Evolutionary conservation across 1,140 invertebrate genomes (phyloP), one percentile per base, ranked within the genome.

Genomic region (Hyphantria cunea): DNA sequence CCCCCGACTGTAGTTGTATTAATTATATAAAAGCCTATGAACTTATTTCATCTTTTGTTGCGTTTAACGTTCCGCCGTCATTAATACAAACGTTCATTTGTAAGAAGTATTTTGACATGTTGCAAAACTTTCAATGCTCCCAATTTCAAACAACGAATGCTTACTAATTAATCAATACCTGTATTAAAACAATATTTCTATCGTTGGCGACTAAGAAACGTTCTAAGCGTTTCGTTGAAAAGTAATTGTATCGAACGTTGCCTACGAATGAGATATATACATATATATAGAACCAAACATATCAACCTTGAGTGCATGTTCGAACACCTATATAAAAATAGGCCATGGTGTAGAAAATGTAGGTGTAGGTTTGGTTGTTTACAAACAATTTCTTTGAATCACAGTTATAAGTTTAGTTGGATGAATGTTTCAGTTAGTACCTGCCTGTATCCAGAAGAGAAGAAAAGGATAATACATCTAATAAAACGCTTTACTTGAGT

Each of bases 301-400:
- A n/a, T n/a, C n/a, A n/a, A n/a, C 82, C 84, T 86, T 86, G 78
- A 61, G 69, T 71, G 62, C 81, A 84, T 70, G 65, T n/a, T n/a
- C 76, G 61, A 52, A 59, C 66, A 70, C 82, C 83, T 79, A 78
- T 75, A 80, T 37, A 37, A 25, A 25, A 25, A 25, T 25, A 25
- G 17, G 17, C 17, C 17, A 25, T 25, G 17, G 17, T 31, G 33
- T 54, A 14, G 4, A 10, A 49, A 37, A 15, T 11, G 47, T 11
- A 58, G 17, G 45, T 33, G 33, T 58, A 47, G 25, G 45, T 56
- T 34, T 25, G 44, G 48, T 58, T 58, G 55, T 58, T 49, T 58
- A 58, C 44, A 39, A 25, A 47, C 33, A 47, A 13, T 44, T 54
- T 54, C 41, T 42, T 2, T 31, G 42, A 47, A 45, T 32, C 32